Base-by-base conservation (phyloP, 2,888 invertebrate species). In the Mesorhabditis sp. region DNA sequence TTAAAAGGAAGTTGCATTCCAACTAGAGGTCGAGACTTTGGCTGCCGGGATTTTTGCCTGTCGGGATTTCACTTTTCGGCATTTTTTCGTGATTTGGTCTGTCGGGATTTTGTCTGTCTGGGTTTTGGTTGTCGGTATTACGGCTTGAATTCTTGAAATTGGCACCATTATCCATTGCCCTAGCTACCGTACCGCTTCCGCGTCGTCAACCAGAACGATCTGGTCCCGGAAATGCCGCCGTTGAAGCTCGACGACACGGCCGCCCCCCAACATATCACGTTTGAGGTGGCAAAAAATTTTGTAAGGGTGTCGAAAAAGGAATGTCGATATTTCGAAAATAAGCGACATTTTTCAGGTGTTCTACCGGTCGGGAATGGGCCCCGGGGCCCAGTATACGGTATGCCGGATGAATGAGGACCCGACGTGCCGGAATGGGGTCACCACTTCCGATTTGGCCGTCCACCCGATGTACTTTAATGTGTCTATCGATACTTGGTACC, bases 321-420 rank as follows among this genome's bases (percentile, higher is more conserved):
- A 28, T 28, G 28, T 28, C 28, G 28, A 28, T 28, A 28, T 50
- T 50, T n/a, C n/a, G n/a, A 50, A 50, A n/a, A 50, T 13, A 50
- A 2, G n/a, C 10, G 58, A 50, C n/a, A n/a, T n/a, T 50, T 50
- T 50, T 50, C 58, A 50, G 58, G 58, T 50, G n/a, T 50, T 50
- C 58, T 50, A 50, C 58, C 7, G n/a, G 58, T 13, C 7, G 2
- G 58, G 58, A n/a, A 50, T 50, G 58, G 7, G 10, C 58, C 7
- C 7, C 7, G 58, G 58, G 7, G 7, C 58, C 58, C 58, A 10
- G 7, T 50, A 13, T n/a, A 50, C 58, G 10, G 58, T 50, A 13
- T 50, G 58, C 58, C 58, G n/a, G n/a, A 50, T 50, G 58, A 50
- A 50, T n/a, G 58, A 50, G n/a, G 58, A 50, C 58, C 58, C 58